Base-by-base conservation (phyloP, 2,113 vertebrate genomes). In the Ancistrus triradiatus region DNA sequence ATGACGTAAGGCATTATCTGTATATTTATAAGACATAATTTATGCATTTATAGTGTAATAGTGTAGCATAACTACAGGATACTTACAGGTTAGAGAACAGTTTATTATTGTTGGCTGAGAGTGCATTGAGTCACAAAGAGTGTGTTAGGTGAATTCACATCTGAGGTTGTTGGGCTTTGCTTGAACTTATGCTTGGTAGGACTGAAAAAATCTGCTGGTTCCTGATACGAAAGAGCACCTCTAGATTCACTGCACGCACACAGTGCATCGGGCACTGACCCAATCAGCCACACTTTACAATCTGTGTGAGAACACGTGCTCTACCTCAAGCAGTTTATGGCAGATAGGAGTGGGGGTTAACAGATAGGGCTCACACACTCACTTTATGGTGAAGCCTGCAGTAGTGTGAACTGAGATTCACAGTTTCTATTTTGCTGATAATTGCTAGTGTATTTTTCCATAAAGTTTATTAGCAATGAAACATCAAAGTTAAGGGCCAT, bases 201-300 rank as follows among this genome's bases (percentile, higher is more conserved):
- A n/a, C 58, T 55, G 24, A 18, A 37, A 53, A 51, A 42, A 73
- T 61, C 56, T 63, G 64, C 59, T 22, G 14, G 50, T 11, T 44
- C 22, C 43, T 27, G 72, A 76, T 62, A 69, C 57, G 49, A 56
- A 44, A 21, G 37, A 14, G 7, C 1, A 19, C 2, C 8, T 57
- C 33, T 49, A 31, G 37, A 31, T 22, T 21, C 59, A 18, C 0
- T 9, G 51, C 27, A 56, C 42, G 48, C 35, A 57, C 15, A 22
- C 27, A 25, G 63, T 68, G 35, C 25, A 33, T 72, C 15, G 35
- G 7, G n/a, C n/a, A 42, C 67, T 66, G 77, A 73, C 68, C 47
- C 57, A 55, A 75, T 81, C 68, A 65, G 63, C 17, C 55, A 63
- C 5, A 24, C 68, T 46, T 24, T 62, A 43, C 43, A 60, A 70